Base-by-base conservation (phyloP, 2,797 vertebrate species). In the Lindbergichthys nudifrons region DNA sequence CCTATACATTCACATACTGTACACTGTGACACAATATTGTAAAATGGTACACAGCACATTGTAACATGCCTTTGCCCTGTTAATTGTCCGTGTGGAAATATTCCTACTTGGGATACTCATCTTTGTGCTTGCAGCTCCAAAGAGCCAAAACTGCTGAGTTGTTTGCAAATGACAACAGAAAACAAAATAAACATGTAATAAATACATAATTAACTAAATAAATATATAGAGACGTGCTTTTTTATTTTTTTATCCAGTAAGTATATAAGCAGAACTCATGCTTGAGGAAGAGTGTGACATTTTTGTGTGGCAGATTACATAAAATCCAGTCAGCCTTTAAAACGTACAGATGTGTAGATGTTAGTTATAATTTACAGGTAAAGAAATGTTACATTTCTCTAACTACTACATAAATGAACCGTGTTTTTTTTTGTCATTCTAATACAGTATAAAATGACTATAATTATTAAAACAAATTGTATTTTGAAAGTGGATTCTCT, bases 181-280 rank as follows among this genome's bases (percentile, higher is more conserved):
- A 88, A 83, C 68, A 66, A 89, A 92, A 88, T 57, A 10, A 79
- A 68, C 45, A 85, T 87, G 69, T 88, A 83, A 90, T 92, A 93
- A 93, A 93, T 91, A 92, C 78, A 90, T 90, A 90, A 93, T 93
- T 89, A 93, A 85, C 50, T 81, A 89, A 92, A 90, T 92, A 90
- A 89, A 93, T 90, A 91, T 59, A 84, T 32, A 39, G 58, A 83
- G 81, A 75, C 77, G 68, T 88, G 81, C 77, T 77, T 43, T 80
- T 84, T 82, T 89, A 77, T 43, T 80, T 85, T 83, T 86, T 66
- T 67, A 65, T 77, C 75, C 41, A 67, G 65, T 58, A 79, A 67
- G 45, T 60, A 81, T 67, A 80, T 75, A 79, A 87, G 73, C 77
- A 80, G 52, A 74, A 73, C 65, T 86, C 87, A 91, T 92, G 88